Evolutionary conservation across 2,797 vertebrate species (phyloP).

Genomic region (Apogon talboti): DNA sequence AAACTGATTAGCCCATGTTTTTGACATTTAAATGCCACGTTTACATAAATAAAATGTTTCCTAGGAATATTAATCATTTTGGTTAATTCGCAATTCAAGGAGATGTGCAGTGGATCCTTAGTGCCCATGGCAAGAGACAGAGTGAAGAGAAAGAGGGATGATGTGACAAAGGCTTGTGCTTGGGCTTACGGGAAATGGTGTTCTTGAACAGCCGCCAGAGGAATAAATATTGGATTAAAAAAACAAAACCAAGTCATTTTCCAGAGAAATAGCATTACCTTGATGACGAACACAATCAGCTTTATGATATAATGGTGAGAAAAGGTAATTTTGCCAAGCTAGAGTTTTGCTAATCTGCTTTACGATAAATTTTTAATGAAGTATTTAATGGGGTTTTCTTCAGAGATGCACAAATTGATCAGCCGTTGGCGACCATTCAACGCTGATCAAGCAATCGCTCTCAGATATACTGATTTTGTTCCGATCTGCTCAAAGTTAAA

Average conservation of each 20-base stretch:
- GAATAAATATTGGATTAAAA: conserved; percentile 12
- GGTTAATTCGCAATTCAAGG: conserved; percentile 56
- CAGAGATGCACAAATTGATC: too few relatives aligned
- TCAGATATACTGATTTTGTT: too few relatives aligned
- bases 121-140: conserved; percentile 15
- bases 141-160: background rate
- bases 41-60: conserved; percentile 77
- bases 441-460: too few relatives aligned
- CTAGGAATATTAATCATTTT: conserved; percentile 73
- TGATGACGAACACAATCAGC: conserved; percentile 11
- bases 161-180: conserved; percentile 2
- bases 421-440: too few relatives aligned
- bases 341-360: background rate
- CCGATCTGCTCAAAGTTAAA: too few relatives aligned
- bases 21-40: conserved; percentile 84
- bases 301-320: background rate
- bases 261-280: conserved; percentile 9
- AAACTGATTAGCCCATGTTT: conserved; percentile 75
- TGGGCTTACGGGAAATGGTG: background rate
- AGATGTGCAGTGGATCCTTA: conserved; percentile 48
- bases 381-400: background rate
- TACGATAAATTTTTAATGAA: background rate
- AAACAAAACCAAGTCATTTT: conserved; percentile 3
- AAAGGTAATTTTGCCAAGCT: conserved; percentile 9
- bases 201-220: conserved; percentile 13